Evolutionary conservation across 2,888 invertebrate species (phyloP).

Genomic region (Hartigia nigra): DNA sequence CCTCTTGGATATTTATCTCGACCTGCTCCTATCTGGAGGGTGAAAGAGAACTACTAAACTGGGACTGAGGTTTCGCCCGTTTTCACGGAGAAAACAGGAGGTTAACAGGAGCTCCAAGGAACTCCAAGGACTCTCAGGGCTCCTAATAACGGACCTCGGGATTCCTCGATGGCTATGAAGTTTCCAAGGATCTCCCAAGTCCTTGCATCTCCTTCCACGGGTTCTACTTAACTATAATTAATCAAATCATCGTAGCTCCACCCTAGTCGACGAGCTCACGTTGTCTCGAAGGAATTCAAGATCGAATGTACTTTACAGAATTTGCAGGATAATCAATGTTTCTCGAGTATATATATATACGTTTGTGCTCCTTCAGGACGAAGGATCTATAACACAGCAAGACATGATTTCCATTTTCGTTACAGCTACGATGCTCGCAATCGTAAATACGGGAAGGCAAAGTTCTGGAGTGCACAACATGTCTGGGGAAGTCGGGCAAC

Average conservation of each 20-base stretch:
- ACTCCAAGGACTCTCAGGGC: background rate
- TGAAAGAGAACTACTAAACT: background rate
- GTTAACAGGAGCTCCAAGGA: background rate
- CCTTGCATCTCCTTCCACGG: background rate
- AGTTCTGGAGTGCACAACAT: slow-evolving; percentile 71
- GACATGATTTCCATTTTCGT: slow-evolving; percentile 37
- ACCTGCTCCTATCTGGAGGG: background rate
- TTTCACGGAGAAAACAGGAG: background rate
- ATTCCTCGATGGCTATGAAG: background rate
- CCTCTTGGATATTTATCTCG: background rate
- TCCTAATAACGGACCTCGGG: background rate
- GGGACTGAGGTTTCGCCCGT: background rate
- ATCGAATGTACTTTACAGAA: background rate
- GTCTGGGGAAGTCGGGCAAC: slow-evolving; percentile 71
- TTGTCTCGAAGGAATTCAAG: background rate
- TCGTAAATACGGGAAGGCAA: slow-evolving; percentile 70
- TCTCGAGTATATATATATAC: background rate
- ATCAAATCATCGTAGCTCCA: background rate
- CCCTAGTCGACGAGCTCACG: background rate
- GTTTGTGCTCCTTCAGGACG: background rate
- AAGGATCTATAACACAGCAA: background rate
- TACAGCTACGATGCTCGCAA: slow-evolving; percentile 74
- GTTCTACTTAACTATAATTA: background rate
- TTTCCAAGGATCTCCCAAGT: background rate
- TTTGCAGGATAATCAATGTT: background rate